A percentile compares a stretch with the other conserved stretches of the same genome.
phyloP scores from a whole-genome alignment of 1,140 invertebrate species.

The Zaprionus taronus region DNA sequence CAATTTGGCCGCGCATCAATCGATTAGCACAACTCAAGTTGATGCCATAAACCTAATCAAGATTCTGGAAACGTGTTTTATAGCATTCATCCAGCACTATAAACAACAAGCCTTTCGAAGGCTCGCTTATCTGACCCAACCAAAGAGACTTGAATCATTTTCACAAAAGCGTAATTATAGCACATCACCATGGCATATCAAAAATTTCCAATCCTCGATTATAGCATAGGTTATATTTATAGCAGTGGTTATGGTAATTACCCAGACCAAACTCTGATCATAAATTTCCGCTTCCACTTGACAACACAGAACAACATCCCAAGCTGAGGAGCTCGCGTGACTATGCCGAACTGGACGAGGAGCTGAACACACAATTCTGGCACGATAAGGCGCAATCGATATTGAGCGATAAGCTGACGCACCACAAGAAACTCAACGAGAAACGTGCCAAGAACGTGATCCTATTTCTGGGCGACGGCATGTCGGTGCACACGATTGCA shows the following conservation, averaged over 20 bases:
- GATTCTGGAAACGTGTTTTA: not conserved
- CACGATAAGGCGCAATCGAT: conserved; percentile 70
- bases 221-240: not conserved
- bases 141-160: not conserved
- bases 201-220: not conserved
- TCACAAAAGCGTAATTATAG: conserved; percentile 1
- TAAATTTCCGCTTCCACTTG: conserved; percentile 6
- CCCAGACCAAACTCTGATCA: not conserved
- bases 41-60: not conserved
- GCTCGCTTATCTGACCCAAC: not conserved
- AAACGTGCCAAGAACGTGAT: conserved; percentile 89
- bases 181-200: not conserved
- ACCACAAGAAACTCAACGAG: conserved; percentile 80
- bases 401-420: conserved; percentile 68
- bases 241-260: not conserved
- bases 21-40: not conserved
- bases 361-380: conserved; percentile 68
- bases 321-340: conserved; percentile 53
- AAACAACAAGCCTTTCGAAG: not conserved
- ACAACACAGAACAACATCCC: conserved; percentile 60
- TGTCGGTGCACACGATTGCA: conserved; percentile 90
- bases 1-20: not conserved
- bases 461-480: conserved; percentile 92
- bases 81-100: not conserved
- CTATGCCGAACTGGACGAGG: conserved; percentile 59